A percentile compares a stretch with the other conserved stretches of the same genome.
Conservation (phyloP, 2,888 invertebrate species). For the Coenonympha glycerion region DNA sequence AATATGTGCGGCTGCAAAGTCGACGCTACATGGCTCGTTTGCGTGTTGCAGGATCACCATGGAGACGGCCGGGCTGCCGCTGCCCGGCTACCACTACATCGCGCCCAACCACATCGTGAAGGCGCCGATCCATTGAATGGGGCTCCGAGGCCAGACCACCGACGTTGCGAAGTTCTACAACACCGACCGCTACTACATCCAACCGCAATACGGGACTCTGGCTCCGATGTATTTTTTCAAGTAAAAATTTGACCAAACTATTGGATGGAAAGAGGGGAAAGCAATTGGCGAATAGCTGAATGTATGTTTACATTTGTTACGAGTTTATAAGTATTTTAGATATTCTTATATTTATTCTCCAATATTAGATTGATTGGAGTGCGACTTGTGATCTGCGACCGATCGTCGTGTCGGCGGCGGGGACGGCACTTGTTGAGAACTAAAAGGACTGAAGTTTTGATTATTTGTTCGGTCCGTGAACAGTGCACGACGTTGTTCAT, state of each 20-base stretch:
- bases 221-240: slow-evolving; percentile 65
- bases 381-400: slow-evolving; percentile 45
- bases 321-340: slow-evolving; percentile 80
- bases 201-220: slow-evolving; percentile 56
- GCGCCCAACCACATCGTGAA: slow-evolving; percentile 95
- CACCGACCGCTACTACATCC: slow-evolving; percentile 40
- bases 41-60: slow-evolving; percentile 89
- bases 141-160: slow-evolving; percentile 56
- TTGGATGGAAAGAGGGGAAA: slow-evolving; percentile 51
- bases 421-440: slow-evolving; percentile 34
- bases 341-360: slow-evolving; percentile 82
- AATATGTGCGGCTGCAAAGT: neutral
- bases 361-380: slow-evolving; percentile 64
- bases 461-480: slow-evolving; percentile 46
- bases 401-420: slow-evolving; percentile 35
- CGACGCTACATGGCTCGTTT: slow-evolving; percentile 6
- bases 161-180: slow-evolving; percentile 43
- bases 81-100: slow-evolving; percentile 94
- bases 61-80: slow-evolving; percentile 94
- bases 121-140: slow-evolving; percentile 89
- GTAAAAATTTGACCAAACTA: slow-evolving; percentile 52
- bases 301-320: slow-evolving; percentile 76
- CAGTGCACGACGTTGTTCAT: slow-evolving; percentile 40
- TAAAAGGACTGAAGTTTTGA: slow-evolving; percentile 59
- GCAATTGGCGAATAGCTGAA: slow-evolving; percentile 58